phyloP scores from a whole-genome alignment of 1,140 invertebrate genomes.

The Nymphalis io region DNA sequence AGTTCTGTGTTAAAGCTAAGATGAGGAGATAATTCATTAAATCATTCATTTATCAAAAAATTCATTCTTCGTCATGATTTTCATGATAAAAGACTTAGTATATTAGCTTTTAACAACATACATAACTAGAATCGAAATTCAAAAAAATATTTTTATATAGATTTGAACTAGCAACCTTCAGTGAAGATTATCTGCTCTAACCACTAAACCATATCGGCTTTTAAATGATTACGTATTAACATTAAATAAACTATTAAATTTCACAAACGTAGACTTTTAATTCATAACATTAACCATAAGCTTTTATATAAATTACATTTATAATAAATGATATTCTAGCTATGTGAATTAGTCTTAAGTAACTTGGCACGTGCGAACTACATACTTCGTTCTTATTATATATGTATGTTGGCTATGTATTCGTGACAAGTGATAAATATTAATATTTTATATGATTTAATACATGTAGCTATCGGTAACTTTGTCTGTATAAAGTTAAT shows the following conservation, averaged over 20 bases:
- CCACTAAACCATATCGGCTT: too few species aligned
- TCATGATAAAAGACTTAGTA: too few species aligned
- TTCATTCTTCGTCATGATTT: too few species aligned
- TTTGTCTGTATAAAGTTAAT: not conserved
- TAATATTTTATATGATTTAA: not conserved
- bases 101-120: too few species aligned
- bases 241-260: not conserved
- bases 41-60: too few species aligned
- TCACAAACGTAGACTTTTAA: not conserved
- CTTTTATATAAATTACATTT: not conserved
- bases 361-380: slow-evolving; percentile 12
- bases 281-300: not conserved
- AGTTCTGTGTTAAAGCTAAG: too few species aligned
- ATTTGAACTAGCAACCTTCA: too few species aligned
- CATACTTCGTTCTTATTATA: not conserved
- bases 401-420: not conserved
- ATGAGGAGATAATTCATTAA: too few species aligned
- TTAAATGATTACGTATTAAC: too few species aligned
- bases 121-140: too few species aligned
- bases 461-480: not conserved
- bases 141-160: too few species aligned
- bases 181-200: too few species aligned
- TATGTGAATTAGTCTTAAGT: not conserved
- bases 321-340: slow-evolving; percentile 7
- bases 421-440: slow-evolving; percentile 17